These are phyloP conservation scores for Falco peregrinus DNA, from an alignment of 2,797 vertebrate genomes.

Conservation along the genomic window DNA sequence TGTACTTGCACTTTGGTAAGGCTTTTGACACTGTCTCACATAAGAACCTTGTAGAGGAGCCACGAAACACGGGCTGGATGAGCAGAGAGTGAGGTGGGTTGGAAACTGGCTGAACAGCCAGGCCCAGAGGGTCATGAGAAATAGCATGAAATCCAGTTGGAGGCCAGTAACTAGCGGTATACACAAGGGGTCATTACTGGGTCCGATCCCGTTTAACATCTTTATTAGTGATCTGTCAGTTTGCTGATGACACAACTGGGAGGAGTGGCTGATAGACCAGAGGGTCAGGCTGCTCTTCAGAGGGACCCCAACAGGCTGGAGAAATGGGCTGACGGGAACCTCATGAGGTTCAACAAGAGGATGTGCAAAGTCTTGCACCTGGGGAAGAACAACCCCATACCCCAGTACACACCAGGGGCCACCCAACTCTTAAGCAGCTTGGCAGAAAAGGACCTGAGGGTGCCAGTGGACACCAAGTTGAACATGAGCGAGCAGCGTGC, in stretches of 20 bases:
- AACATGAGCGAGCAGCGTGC: accelerated
- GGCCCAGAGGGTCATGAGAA: neutral
- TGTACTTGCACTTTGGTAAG: neutral
- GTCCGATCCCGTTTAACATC: neutral
- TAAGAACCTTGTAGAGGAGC: neutral
- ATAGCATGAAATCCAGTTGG: neutral
- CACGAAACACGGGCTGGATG: neutral
- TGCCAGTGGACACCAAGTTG: neutral
- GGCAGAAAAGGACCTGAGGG: neutral
- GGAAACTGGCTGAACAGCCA: neutral
- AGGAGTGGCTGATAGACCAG: neutral
- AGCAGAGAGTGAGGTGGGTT: neutral
- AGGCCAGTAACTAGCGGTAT: neutral
- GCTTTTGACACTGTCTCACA: neutral
- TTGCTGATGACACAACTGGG: neutral
- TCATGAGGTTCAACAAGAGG: neutral
- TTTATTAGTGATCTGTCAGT: conserved; percentile 29
- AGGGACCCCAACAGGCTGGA: neutral
- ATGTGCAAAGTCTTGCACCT: neutral
- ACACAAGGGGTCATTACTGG: neutral
- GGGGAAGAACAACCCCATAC: neutral
- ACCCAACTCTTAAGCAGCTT: neutral
- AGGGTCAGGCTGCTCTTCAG: neutral
- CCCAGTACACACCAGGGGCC: accelerated
- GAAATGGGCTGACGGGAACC: neutral